phyloP scores from a whole-genome alignment of 2,797 vertebrate genomes.

The Anguilla pacifica region DNA sequence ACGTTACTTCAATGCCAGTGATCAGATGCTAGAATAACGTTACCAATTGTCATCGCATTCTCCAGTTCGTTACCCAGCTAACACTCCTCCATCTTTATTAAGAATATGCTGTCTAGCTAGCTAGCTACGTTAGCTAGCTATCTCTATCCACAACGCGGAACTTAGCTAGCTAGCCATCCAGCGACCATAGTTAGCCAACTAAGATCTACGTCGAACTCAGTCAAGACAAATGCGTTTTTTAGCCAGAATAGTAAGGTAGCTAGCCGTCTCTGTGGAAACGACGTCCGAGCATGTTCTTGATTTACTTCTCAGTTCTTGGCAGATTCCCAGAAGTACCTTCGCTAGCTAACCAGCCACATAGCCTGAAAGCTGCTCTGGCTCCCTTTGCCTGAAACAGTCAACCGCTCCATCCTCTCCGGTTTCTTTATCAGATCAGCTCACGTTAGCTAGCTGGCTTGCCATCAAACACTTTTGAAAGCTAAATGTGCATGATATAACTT shows the following conservation, averaged over 20 bases:
- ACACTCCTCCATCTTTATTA: constrained; percentile 11
- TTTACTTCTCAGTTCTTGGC: not conserved
- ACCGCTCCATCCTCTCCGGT: constrained; percentile 5
- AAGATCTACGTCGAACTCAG: not conserved
- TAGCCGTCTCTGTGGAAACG: not conserved
- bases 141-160: not conserved
- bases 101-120: not conserved
- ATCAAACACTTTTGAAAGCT: not conserved
- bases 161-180: not conserved
- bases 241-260: not conserved
- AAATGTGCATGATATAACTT: constrained; percentile 3
- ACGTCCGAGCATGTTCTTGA: not conserved
- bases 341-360: not conserved
- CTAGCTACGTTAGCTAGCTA: not conserved
- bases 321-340: not conserved
- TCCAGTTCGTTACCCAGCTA: not conserved
- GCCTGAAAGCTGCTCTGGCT: not conserved
- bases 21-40: not conserved
- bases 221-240: not conserved
- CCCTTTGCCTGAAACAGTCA: not conserved
- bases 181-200: not conserved
- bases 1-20: not conserved
- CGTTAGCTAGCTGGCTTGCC: not conserved
- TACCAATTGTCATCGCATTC: not conserved
- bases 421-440: constrained; percentile 13